Evolutionary conservation across 2,888 invertebrate species (phyloP).

Genomic region (Hedya salicella): DNA sequence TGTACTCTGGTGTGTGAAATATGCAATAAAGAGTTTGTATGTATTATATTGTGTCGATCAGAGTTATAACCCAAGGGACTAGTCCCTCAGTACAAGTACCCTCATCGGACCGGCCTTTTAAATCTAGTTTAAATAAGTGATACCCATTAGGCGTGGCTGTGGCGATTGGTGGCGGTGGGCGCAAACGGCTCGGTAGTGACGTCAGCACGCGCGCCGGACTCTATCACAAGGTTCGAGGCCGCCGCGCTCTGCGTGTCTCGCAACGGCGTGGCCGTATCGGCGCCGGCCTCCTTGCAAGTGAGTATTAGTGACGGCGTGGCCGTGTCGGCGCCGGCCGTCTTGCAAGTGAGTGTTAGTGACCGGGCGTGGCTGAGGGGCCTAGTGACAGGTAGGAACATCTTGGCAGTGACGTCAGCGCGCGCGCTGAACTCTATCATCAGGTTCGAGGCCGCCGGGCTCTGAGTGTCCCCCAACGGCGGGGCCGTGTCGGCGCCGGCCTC

Average conservation of each 20-base stretch:
- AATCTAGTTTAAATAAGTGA: neutral
- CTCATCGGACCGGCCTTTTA: too few species aligned
- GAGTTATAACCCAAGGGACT: too few species aligned
- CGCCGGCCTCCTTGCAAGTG: slow-evolving; percentile 89
- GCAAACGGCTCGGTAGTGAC: slow-evolving; percentile 58
- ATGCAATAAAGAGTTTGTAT: too few species aligned
- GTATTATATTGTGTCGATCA: too few species aligned
- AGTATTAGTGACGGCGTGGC: slow-evolving; percentile 58
- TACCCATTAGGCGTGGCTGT: slow-evolving; percentile 87
- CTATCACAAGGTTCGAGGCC: slow-evolving; percentile 75
- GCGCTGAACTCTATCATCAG: slow-evolving; percentile 76
- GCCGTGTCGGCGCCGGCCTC: slow-evolving; percentile 80
- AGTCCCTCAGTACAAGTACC: too few species aligned
- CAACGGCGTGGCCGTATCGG: slow-evolving; percentile 65
- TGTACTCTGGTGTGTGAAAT: too few species aligned
- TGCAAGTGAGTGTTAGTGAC: slow-evolving; percentile 84
- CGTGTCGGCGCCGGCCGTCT: slow-evolving; percentile 80
- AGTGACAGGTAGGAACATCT: slow-evolving; percentile 60
- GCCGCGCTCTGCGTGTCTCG: slow-evolving; percentile 70
- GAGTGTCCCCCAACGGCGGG: slow-evolving; percentile 69
- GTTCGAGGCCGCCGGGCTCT: slow-evolving; percentile 73
- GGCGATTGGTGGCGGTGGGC: slow-evolving; percentile 81
- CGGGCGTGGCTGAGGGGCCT: slow-evolving; percentile 88
- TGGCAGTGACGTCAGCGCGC: slow-evolving; percentile 55
- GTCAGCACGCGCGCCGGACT: slow-evolving; percentile 68